These are phyloP conservation scores for Acanthacorydalis orientalis DNA, from an alignment of 2,888 invertebrate species.

Conservation along the genomic window DNA sequence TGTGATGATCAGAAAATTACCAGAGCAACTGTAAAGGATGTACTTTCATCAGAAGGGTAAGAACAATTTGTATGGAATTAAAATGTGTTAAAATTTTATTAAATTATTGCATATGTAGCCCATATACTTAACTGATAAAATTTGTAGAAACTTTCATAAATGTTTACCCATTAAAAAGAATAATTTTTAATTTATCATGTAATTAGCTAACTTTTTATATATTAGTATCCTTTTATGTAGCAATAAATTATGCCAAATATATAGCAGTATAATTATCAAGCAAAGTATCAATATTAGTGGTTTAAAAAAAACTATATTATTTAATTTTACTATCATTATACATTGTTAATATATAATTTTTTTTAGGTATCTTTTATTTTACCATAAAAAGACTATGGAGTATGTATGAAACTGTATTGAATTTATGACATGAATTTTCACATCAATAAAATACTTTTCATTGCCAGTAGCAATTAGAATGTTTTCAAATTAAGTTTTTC, in stretches of 20 bases:
- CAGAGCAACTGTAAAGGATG: conserved; percentile 72
- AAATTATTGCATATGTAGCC: no score
- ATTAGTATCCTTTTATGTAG: background rate
- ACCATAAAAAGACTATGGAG: conserved; percentile 88
- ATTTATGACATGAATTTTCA: no score
- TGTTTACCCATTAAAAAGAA: no score
- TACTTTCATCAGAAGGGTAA: conserved; percentile 89
- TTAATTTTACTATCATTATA: background rate
- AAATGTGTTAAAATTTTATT: no score
- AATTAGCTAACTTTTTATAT: no score
- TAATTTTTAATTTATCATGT: no score
- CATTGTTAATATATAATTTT: conserved; percentile 13
- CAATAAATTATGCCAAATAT: background rate
- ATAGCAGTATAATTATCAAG: background rate
- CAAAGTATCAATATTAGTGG: background rate
- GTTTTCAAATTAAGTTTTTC: no score
- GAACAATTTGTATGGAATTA: conserved; percentile 14
- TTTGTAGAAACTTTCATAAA: no score
- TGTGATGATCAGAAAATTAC: conserved; percentile 94
- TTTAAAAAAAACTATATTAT: background rate
- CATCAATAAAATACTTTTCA: no score
- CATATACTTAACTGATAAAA: no score
- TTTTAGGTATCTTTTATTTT: conserved; percentile 84
- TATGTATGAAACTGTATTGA: conserved; percentile 36
- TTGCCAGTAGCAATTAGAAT: no score